These are phyloP conservation scores for Cephus spinipes DNA, from an alignment of 2,888 invertebrate species.

Conservation along the genomic window DNA sequence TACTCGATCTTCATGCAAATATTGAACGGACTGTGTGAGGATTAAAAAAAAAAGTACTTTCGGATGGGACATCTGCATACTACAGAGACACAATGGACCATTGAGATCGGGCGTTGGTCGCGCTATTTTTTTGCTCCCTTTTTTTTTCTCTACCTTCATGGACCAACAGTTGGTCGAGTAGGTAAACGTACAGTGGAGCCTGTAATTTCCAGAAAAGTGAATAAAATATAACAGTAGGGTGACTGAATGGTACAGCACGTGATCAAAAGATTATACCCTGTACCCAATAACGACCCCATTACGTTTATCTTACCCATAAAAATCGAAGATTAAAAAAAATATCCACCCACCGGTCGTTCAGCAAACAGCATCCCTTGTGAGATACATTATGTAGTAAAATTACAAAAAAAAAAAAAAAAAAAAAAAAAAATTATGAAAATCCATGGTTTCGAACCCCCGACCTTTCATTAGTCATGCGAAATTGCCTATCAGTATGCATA, in stretches of 20 bases:
- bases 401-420: too few relatives aligned
- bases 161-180: slow-evolving; percentile 55
- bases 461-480: background rate
- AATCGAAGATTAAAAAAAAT: background rate
- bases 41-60: background rate
- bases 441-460: background rate
- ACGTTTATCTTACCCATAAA: background rate
- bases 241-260: slow-evolving; percentile 13
- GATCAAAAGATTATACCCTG: slow-evolving; percentile 11
- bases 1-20: slow-evolving; percentile 61
- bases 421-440: background rate
- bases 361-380: background rate
- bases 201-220: slow-evolving; percentile 57
- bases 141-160: slow-evolving; percentile 1
- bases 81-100: background rate
- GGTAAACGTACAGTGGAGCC: slow-evolving; percentile 36
- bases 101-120: background rate
- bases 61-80: slow-evolving; percentile 4
- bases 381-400: background rate
- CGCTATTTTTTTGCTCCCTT: slow-evolving; percentile 30
- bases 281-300: slow-evolving; percentile 6
- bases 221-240: slow-evolving; percentile 38
- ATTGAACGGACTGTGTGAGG: slow-evolving; percentile 37
- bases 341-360: background rate
- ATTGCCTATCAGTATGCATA: background rate